A percentile compares a stretch with the other conserved stretches of the same genome.
Evolutionary conservation across 2,113 vertebrate species (phyloP).

Genomic region (Microtus montanus): DNA sequence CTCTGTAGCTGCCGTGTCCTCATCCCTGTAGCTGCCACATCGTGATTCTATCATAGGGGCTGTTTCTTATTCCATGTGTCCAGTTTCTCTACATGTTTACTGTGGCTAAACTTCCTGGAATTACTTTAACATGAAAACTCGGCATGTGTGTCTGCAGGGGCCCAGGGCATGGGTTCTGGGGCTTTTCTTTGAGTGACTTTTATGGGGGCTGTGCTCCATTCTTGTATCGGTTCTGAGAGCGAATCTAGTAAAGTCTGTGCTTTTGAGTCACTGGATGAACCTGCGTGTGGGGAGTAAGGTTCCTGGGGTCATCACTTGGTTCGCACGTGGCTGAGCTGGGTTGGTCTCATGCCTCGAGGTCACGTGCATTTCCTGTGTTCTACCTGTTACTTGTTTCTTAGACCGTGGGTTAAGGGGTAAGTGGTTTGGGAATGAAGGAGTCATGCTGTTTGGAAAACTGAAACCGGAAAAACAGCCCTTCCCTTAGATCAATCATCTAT

Average conservation of each 20-base stretch:
- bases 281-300: not conserved
- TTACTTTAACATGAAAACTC: not conserved
- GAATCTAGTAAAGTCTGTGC: not conserved
- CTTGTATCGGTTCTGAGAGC: not conserved
- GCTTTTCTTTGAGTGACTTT: conserved; percentile 39
- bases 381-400: not conserved
- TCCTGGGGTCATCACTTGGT: not conserved
- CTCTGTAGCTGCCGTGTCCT: no score
- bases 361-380: not conserved
- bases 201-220: not conserved
- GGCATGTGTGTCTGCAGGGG: not conserved
- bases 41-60: not conserved
- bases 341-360: not conserved
- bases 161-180: not conserved
- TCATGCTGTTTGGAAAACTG: not conserved
- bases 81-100: not conserved
- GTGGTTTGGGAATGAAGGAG: conserved; percentile 21
- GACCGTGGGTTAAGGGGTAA: not conserved
- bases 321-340: not conserved
- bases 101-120: not conserved
- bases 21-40: no score
- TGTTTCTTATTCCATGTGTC: not conserved
- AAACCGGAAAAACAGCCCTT: not conserved
- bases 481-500: not conserved
- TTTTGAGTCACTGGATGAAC: not conserved